Evolutionary conservation across 2,888 invertebrate genomes (phyloP).

Genomic region (Brachylomia viminalis): DNA sequence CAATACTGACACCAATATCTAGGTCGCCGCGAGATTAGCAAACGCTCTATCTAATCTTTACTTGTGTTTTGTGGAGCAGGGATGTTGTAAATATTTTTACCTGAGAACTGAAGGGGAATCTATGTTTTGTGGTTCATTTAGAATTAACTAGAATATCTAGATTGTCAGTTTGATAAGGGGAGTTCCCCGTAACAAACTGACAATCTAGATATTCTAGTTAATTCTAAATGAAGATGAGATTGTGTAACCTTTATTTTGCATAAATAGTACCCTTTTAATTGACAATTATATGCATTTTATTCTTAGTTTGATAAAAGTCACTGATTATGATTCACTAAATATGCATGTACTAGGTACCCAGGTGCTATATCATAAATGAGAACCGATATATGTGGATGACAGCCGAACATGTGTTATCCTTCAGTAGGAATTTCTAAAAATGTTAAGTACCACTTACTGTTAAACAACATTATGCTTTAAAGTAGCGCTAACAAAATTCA

Average conservation of each 20-base stretch:
- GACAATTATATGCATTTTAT: neutral
- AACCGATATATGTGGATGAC: neutral
- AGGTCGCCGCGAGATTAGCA: conserved; percentile 55
- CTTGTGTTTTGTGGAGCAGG: conserved; percentile 23
- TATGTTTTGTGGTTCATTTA: conserved; percentile 1
- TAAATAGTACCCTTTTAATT: neutral
- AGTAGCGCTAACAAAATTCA: neutral
- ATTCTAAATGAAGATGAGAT: no score
- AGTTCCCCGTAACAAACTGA: no score
- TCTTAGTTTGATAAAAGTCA: neutral
- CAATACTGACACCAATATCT: conserved; percentile 55
- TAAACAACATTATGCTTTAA: neutral
- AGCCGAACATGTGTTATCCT: neutral
- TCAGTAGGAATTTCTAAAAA: no score
- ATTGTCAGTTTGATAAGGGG: conserved; percentile 4
- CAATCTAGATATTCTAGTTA: no score
- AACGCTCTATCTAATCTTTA: conserved; percentile 52
- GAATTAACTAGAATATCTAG: conserved; percentile 1
- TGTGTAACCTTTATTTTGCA: neutral
- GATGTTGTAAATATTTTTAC: conserved; percentile 40
- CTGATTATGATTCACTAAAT: neutral
- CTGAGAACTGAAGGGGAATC: conserved; percentile 2
- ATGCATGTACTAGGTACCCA: no score
- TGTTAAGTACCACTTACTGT: neutral
- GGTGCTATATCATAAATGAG: no score